Percentiles rank a stretch among this genome's conserved stretches.
These are phyloP conservation scores for Gyrodactylus bullatarudis DNA, from an alignment of 1,140 invertebrate species.

Conservation along the genomic window DNA sequence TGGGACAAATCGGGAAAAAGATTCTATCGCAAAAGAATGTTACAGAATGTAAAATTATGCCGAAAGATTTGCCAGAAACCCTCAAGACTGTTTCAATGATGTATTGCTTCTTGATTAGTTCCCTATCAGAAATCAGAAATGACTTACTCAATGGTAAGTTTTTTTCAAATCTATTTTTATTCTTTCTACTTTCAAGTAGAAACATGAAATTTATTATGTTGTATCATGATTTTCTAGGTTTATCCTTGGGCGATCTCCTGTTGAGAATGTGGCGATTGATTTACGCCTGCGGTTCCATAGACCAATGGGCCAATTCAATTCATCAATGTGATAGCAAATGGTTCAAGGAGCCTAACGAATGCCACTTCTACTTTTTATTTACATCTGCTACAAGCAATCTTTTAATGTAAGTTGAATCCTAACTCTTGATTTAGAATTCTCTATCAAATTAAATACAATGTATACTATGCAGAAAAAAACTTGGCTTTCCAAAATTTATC, in stretches of 20 bases:
- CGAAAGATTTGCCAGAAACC: not conserved
- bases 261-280: not conserved
- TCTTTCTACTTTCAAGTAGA: not conserved
- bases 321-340: not conserved
- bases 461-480: too few species aligned
- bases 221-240: not conserved
- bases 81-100: not conserved
- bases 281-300: not conserved
- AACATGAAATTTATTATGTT: not conserved
- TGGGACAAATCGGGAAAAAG: not conserved
- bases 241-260: not conserved
- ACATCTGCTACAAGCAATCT: not conserved
- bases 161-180: not conserved
- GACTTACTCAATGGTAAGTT: not conserved
- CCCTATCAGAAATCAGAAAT: not conserved
- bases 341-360: not conserved
- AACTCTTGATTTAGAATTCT: not conserved
- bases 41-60: not conserved
- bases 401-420: not conserved
- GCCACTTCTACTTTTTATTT: not conserved
- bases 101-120: not conserved
- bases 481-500: too few species aligned
- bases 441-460: constrained; percentile 8
- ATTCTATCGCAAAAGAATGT: not conserved
- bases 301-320: not conserved